Conservation (phyloP, 2,888 invertebrate genomes). For the Amphipyra berbera region DNA sequence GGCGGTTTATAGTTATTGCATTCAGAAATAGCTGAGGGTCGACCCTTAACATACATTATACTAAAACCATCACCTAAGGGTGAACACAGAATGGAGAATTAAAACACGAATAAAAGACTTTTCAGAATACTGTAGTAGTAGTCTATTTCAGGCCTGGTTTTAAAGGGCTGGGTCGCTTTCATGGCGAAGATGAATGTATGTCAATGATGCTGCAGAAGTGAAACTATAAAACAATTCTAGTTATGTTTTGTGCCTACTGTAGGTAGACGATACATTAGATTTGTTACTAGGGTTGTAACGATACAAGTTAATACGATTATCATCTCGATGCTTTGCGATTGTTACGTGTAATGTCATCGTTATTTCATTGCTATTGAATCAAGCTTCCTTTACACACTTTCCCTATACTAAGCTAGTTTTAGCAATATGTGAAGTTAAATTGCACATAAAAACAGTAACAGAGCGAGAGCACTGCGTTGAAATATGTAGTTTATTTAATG, state of each 20-base stretch:
- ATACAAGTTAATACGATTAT: not conserved
- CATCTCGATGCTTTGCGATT: too few species aligned
- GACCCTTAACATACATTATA: not conserved
- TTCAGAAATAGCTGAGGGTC: conserved; percentile 1
- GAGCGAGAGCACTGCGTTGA: too few species aligned
- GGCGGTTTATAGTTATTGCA: not conserved
- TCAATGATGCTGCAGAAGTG: conserved; percentile 30
- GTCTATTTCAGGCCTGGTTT: conserved; percentile 36
- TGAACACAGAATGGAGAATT: conserved; percentile 1
- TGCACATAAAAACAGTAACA: too few species aligned
- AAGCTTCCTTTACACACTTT: too few species aligned
- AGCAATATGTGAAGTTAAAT: too few species aligned
- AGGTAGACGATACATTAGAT: too few species aligned
- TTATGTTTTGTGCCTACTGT: not conserved
- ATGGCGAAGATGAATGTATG: conserved; percentile 29
- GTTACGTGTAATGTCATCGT: too few species aligned
- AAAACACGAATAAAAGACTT: conserved; percentile 20
- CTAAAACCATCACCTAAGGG: not conserved
- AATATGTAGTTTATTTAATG: too few species aligned
- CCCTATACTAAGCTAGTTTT: too few species aligned
- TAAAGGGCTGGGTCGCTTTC: conserved; percentile 25
- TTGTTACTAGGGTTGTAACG: not conserved
- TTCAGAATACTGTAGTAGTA: conserved; percentile 10
- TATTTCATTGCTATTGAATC: too few species aligned
- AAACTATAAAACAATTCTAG: not conserved